Evolutionary conservation across 2,797 vertebrate genomes (phyloP), one percentile per base, ranked within the genome.

Genomic region (Hypotaenidia okinawae): DNA sequence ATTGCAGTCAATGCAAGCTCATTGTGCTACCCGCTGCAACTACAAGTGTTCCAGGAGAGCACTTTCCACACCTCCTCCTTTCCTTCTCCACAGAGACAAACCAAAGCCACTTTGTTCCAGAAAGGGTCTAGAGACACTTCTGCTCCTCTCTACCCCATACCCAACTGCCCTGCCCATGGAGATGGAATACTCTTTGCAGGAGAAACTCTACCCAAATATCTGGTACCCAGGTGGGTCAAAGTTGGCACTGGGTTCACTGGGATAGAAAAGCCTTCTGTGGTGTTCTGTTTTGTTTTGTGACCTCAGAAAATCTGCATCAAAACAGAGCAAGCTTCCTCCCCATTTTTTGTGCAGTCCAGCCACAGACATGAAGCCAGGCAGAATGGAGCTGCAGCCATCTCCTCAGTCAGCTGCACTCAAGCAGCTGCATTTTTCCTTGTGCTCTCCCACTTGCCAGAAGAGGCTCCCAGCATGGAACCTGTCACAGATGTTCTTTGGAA

Each of bases 101-200:
- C 28, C 28, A 51, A 69, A 91, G 22, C 11, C 16, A 28, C 41
- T 6, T 1, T 3, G 12, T 5, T 21, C 37, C 37, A 16, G 23
- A 80, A 68, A 5, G 9, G 2, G 13, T n/a, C n/a, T 30, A 16
- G 33, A 43, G 37, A 21, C 3, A 5, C 24, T 27, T 30, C 63
- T 37, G 12, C 37, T 45, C 16, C 55, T 35, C 51, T 37, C 55
- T 25, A 23, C 14, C 8, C 28, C 35, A 8, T 6, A 28, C 3
- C 16, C 23, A 25, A 30, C 4, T 10, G 14, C 39, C 15, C 64
- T 61, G 54, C 5, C 14, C 43, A 51, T 2, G 1, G 18, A 76
- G 19, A 10, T 3, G 16, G 19, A 62, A 67, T 7, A 37, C 0
- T 1, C 7, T 59, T 76, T 16, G 24, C 3, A 1, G 11, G 4